phyloP scores from a whole-genome alignment of 2,113 vertebrate species.

The Varanus salvator region DNA sequence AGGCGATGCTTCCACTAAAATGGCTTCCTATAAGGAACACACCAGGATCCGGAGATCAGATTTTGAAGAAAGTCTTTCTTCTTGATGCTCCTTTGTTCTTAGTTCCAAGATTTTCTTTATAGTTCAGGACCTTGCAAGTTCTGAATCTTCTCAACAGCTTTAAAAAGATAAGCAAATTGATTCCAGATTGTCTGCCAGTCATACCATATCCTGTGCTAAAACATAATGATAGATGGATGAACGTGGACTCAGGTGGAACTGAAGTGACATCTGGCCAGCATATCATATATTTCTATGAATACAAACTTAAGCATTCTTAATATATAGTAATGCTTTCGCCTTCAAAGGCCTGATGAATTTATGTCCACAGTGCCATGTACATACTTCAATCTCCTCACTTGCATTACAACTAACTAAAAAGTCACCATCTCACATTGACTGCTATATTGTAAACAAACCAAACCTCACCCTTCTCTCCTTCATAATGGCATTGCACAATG shows the following conservation, averaged over 20 bases:
- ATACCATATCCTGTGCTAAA: slow-evolving; percentile 65
- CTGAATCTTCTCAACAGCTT: slow-evolving; percentile 68
- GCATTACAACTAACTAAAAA: background rate
- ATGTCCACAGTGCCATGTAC: background rate
- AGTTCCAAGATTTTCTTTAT: slow-evolving; percentile 66
- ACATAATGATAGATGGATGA: slow-evolving; percentile 58
- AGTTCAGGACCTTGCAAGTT: slow-evolving; percentile 67
- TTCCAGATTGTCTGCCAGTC: slow-evolving; percentile 70
- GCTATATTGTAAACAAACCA: background rate
- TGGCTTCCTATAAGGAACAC: slow-evolving; percentile 35
- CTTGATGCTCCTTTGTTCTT: slow-evolving; percentile 69
- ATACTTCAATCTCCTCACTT: slow-evolving; percentile 12
- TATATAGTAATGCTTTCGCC: slow-evolving; percentile 47
- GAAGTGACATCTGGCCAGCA: slow-evolving; percentile 66
- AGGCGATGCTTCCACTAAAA: slow-evolving; percentile 55
- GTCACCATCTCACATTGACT: background rate
- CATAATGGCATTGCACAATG: background rate
- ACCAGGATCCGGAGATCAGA: slow-evolving; percentile 58
- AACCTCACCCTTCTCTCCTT: background rate
- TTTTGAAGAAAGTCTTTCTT: slow-evolving; percentile 54
- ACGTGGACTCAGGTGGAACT: slow-evolving; percentile 66
- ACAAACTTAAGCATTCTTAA: slow-evolving; percentile 38
- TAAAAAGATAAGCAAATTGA: slow-evolving; percentile 73
- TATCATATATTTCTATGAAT: slow-evolving; percentile 48
- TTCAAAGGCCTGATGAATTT: slow-evolving; percentile 48